These are phyloP conservation scores for Sorex fumeus DNA, from an alignment of 2,113 vertebrate genomes.

Conservation along the genomic window DNA sequence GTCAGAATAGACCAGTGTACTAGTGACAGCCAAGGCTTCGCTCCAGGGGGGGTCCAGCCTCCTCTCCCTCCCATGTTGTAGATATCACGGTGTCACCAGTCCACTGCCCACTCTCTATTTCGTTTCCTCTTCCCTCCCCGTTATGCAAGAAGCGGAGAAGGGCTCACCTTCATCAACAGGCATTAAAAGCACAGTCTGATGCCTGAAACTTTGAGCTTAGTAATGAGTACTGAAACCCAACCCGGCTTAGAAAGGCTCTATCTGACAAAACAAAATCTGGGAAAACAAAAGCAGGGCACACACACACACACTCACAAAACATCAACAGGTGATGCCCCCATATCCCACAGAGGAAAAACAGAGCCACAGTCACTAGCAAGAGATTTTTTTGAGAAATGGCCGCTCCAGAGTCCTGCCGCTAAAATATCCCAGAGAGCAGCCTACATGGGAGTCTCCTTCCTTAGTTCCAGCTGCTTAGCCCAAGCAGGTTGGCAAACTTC, in stretches of 20 bases:
- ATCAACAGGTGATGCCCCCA: not conserved
- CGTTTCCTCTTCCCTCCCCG: not conserved
- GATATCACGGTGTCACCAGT: not conserved
- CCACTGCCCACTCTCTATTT: too few relatives aligned
- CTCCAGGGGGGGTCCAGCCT: not conserved
- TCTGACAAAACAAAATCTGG: not conserved
- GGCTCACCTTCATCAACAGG: not conserved
- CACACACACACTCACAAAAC: not conserved
- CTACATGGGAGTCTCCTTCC: not conserved
- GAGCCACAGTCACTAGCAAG: not conserved
- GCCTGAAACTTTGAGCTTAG: conserved; percentile 5
- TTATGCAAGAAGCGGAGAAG: not conserved
- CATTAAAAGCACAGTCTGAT: not conserved
- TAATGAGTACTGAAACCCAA: conserved; percentile 37
- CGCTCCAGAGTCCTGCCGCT: not conserved
- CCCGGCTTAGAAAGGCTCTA: not conserved
- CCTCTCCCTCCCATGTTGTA: not conserved
- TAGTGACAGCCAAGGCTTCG: not conserved
- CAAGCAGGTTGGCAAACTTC: not conserved
- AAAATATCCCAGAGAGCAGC: not conserved
- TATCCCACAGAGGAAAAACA: not conserved
- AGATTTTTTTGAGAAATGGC: not conserved
- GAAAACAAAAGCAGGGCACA: not conserved
- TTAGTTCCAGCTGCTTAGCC: not conserved
- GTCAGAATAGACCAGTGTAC: too few relatives aligned